phyloP scores from a whole-genome alignment of 2,113 vertebrate genomes.

The Danionella cerebrum region DNA sequence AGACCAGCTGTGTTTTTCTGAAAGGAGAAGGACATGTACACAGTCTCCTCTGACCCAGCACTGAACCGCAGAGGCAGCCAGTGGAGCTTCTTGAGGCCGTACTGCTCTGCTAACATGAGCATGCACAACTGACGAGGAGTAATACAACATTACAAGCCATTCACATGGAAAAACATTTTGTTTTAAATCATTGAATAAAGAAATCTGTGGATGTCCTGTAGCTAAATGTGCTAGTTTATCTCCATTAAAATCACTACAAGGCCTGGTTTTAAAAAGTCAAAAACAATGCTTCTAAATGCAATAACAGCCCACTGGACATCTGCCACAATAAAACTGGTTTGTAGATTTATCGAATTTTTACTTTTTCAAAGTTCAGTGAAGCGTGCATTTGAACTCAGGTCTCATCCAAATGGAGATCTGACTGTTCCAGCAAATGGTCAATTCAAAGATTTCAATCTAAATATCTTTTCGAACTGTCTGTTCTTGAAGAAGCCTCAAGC shows the following conservation, averaged over 20 bases:
- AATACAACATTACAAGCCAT: background rate
- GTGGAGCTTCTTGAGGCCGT: slow-evolving; percentile 34
- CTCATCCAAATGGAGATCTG: slow-evolving; percentile 11
- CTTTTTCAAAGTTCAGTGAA: too few species aligned
- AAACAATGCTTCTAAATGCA: too few species aligned
- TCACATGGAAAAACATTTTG: background rate
- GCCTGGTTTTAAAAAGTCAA: too few species aligned
- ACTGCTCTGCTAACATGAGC: background rate
- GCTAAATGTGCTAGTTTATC: too few species aligned
- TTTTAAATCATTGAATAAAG: background rate
- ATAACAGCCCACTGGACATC: too few species aligned
- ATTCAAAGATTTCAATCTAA: slow-evolving; percentile 56
- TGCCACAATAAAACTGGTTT: too few species aligned
- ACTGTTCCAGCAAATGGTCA: slow-evolving; percentile 41
- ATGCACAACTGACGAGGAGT: background rate
- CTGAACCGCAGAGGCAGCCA: slow-evolving; percentile 51
- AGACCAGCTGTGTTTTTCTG: slow-evolving; percentile 67
- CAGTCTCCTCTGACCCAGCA: slow-evolving; percentile 53
- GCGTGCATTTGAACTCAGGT: background rate
- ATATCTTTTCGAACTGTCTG: slow-evolving; percentile 64
- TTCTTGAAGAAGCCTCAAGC: slow-evolving; percentile 73
- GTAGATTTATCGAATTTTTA: too few species aligned
- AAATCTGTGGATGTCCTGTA: background rate
- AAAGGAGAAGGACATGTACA: slow-evolving; percentile 48
- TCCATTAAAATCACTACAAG: too few species aligned